Conservation (phyloP, 2,113 vertebrate species). For the Thamnaconus septentrionalis region DNA sequence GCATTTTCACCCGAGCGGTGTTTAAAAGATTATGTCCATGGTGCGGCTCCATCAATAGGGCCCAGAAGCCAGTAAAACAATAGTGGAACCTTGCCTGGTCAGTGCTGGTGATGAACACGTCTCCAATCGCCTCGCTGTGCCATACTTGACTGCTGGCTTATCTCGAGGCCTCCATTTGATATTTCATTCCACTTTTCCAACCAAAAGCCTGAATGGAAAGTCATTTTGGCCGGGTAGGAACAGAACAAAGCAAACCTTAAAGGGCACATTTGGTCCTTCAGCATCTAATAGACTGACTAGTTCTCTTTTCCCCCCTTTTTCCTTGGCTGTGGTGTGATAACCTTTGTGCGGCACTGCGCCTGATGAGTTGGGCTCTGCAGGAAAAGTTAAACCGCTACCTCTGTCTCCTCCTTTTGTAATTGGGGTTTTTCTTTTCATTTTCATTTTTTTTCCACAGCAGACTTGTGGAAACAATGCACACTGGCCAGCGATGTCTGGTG, state of each 20-base stretch:
- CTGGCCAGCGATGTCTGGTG: background rate
- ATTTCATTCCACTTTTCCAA: slow-evolving; percentile 24
- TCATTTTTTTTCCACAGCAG: slow-evolving; percentile 3
- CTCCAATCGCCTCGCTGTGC: slow-evolving; percentile 11
- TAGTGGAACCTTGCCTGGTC: slow-evolving; percentile 18
- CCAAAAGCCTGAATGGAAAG: slow-evolving; percentile 30
- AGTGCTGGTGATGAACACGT: slow-evolving; percentile 18
- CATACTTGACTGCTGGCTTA: slow-evolving; percentile 26
- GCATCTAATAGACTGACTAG: slow-evolving; percentile 54
- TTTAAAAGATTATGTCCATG: slow-evolving; percentile 53
- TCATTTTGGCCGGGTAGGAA: slow-evolving; percentile 42
- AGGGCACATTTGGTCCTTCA: slow-evolving; percentile 59
- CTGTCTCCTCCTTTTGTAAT: slow-evolving; percentile 31
- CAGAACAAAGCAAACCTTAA: slow-evolving; percentile 56
- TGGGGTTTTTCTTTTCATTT: slow-evolving; percentile 15
- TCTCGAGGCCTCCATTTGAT: slow-evolving; percentile 42
- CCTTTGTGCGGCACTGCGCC: slow-evolving; percentile 57
- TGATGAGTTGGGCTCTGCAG: slow-evolving; percentile 27
- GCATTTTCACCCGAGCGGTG: slow-evolving; percentile 60
- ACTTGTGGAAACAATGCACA: slow-evolving; percentile 35
- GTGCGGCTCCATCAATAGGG: slow-evolving; percentile 44
- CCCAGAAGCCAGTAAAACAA: slow-evolving; percentile 38
- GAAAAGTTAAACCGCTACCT: slow-evolving; percentile 31
- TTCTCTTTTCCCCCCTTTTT: slow-evolving; percentile 54
- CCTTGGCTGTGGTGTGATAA: slow-evolving; percentile 58